These are phyloP conservation scores for Pseudorectes ferrugineus DNA, from an alignment of 2,113 vertebrate species.

Conservation along the genomic window DNA sequence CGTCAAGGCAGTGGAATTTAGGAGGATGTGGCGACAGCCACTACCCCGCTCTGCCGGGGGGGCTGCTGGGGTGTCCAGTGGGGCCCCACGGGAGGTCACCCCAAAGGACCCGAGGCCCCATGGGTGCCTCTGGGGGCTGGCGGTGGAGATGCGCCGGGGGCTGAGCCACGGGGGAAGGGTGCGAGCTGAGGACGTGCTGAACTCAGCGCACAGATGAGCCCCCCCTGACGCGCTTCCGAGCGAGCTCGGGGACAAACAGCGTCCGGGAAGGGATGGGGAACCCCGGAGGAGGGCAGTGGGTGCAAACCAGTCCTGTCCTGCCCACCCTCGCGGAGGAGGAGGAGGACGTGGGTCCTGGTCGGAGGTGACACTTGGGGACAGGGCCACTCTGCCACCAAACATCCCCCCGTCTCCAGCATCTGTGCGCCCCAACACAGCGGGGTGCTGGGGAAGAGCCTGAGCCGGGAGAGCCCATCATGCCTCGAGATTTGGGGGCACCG, in stretches of 20 bases:
- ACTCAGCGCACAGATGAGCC: not conserved
- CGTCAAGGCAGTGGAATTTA: not conserved
- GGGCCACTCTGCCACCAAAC: not conserved
- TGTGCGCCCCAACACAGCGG: rapidly evolving
- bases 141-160: rapidly evolving
- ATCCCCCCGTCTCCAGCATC: rapidly evolving
- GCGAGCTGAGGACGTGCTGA: not conserved
- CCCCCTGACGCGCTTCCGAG: not conserved
- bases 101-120: not conserved
- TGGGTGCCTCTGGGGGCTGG: not conserved
- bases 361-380: not conserved
- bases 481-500: not conserved
- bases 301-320: not conserved
- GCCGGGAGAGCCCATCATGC: rapidly evolving
- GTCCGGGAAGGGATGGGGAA: rapidly evolving
- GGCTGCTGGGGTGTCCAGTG: not conserved
- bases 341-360: not conserved
- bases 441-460: not conserved
- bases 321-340: too few species aligned
- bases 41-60: not conserved
- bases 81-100: not conserved
- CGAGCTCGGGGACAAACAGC: not conserved
- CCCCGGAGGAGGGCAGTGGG: rapidly evolving
- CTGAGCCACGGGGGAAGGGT: rapidly evolving
- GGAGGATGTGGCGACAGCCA: not conserved